Percentiles rank a stretch among this genome's conserved stretches.
phyloP scores from a whole-genome alignment of 2,797 vertebrate genomes.

The Sebastes steindachneri region DNA sequence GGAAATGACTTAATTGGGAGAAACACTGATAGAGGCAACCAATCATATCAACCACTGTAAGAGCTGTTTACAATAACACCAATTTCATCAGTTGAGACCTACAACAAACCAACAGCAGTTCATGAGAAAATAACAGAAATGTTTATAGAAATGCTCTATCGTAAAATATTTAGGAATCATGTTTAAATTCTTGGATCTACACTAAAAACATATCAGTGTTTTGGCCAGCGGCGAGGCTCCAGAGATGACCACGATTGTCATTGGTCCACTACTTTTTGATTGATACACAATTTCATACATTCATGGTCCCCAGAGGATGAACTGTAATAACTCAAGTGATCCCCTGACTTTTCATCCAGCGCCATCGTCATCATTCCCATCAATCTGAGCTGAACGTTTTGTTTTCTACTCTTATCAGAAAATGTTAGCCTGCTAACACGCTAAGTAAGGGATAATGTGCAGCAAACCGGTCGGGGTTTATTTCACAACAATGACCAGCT shows the following conservation, averaged over 20 bases:
- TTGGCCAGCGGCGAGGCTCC: neutral
- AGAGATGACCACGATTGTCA: neutral
- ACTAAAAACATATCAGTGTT: neutral
- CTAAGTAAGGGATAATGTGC: no score
- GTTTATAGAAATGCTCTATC: neutral
- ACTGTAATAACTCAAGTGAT: neutral
- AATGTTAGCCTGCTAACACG: neutral
- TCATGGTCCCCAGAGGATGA: neutral
- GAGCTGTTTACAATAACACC: neutral
- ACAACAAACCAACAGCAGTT: neutral
- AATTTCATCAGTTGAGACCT: neutral
- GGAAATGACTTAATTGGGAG: neutral
- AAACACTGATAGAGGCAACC: neutral
- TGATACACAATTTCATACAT: neutral
- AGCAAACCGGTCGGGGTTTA: no score
- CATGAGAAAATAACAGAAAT: neutral
- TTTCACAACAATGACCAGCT: no score
- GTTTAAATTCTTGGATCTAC: neutral
- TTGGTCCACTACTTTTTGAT: neutral
- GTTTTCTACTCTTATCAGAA: neutral
- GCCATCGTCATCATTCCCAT: neutral
- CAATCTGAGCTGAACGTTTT: neutral
- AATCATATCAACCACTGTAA: neutral
- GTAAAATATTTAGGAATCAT: neutral
- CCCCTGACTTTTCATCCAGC: neutral